phyloP scores from a whole-genome alignment of 2,113 vertebrate species.

The Pedetes capensis region DNA sequence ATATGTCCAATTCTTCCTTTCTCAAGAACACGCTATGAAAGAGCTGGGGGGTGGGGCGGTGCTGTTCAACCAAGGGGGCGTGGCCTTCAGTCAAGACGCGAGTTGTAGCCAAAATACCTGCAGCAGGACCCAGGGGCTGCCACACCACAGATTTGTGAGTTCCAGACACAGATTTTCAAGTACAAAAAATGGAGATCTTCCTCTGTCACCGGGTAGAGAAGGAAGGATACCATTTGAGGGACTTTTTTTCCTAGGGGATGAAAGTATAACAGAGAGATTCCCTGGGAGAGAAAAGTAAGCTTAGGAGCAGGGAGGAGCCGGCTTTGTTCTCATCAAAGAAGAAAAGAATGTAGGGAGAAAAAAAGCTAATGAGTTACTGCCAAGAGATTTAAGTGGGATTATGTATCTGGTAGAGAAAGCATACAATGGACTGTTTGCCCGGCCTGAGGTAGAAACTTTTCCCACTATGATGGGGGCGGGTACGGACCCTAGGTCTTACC shows the following conservation, averaged over 20 bases:
- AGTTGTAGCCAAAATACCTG: accelerated
- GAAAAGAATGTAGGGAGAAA: not conserved
- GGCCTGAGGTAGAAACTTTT: not conserved
- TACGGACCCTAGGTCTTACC: not conserved
- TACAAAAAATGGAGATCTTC: not conserved
- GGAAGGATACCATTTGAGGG: not conserved
- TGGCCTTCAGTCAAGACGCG: not conserved
- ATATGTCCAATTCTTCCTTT: not conserved
- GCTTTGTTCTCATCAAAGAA: slow-evolving; percentile 70
- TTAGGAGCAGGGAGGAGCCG: not conserved
- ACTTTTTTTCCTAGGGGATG: slow-evolving; percentile 40
- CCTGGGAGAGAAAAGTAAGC: slow-evolving; percentile 47
- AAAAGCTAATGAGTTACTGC: slow-evolving; percentile 42
- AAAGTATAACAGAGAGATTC: not conserved
- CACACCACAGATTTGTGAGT: not conserved
- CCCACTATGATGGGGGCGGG: not conserved
- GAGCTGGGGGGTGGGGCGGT: not conserved
- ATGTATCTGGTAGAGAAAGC: not conserved
- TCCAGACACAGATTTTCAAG: not conserved
- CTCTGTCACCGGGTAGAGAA: not conserved
- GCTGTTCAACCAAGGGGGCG: not conserved
- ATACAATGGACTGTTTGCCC: not conserved
- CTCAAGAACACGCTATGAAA: not conserved
- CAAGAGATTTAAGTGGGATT: slow-evolving; percentile 47
- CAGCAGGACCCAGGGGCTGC: not conserved